A percentile compares a stretch with the other conserved stretches of the same genome.
These are phyloP conservation scores for Grammomys dolichurus DNA, from an alignment of 2,113 vertebrate genomes.

Conservation along the genomic window DNA sequence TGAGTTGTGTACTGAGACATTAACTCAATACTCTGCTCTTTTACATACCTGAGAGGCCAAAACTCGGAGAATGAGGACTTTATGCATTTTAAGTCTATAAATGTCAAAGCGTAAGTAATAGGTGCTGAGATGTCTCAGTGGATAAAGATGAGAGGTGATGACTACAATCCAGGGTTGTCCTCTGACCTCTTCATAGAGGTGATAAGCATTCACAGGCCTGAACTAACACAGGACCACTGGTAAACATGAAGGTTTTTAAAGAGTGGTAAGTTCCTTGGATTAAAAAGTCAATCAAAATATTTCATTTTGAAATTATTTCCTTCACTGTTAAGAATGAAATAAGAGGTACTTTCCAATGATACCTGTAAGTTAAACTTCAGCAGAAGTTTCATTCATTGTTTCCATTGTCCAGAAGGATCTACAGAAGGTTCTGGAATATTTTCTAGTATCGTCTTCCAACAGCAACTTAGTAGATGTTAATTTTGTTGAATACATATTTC, in stretches of 20 bases:
- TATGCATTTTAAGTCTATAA: background rate
- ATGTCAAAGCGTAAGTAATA: background rate
- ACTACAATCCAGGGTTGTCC: background rate
- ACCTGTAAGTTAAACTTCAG: background rate
- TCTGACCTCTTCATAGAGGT: background rate
- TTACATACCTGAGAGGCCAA: background rate
- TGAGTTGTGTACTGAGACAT: background rate
- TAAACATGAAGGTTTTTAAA: background rate
- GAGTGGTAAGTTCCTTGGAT: background rate
- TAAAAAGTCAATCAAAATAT: background rate
- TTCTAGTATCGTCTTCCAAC: background rate
- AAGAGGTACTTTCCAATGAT: background rate
- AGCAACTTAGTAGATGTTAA: constrained; percentile 36
- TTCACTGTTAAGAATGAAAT: background rate
- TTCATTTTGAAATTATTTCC: background rate
- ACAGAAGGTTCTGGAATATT: constrained; percentile 45
- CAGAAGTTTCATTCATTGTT: background rate
- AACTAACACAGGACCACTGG: background rate
- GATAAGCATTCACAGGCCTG: background rate
- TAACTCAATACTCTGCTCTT: background rate
- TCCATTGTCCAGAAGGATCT: background rate
- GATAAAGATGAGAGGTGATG: background rate
- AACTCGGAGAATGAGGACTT: background rate
- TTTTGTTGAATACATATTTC: constrained; percentile 73
- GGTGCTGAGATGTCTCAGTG: background rate